phyloP scores from a whole-genome alignment of 2,113 vertebrate species.

The Leptobrachium ailaonicum region DNA sequence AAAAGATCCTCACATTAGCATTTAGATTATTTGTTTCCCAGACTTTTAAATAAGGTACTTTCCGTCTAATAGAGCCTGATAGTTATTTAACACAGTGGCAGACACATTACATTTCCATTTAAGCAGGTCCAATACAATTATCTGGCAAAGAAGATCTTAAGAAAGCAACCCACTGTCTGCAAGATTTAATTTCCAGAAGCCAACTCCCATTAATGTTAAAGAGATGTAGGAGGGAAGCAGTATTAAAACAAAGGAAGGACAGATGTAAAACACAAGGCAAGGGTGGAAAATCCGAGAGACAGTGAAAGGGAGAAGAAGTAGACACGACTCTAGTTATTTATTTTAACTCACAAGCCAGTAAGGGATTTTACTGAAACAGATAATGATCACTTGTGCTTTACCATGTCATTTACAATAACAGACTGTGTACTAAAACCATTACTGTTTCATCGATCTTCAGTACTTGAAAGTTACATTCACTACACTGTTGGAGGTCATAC shows the following conservation, averaged over 20 bases:
- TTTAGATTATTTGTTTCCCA: constrained; percentile 66
- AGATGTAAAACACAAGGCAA: not conserved
- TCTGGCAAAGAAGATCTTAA: constrained; percentile 51
- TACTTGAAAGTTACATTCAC: no score
- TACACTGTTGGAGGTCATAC: no score
- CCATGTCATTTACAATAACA: no score
- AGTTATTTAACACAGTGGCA: constrained; percentile 70
- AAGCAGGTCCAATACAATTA: constrained; percentile 65
- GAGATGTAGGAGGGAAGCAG: not conserved
- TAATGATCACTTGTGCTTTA: no score
- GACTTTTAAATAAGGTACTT: constrained; percentile 61
- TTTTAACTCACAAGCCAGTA: no score
- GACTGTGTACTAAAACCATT: no score
- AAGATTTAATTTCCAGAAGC: constrained; percentile 47
- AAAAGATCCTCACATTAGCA: constrained; percentile 64
- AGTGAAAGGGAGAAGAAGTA: not conserved
- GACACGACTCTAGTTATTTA: not conserved
- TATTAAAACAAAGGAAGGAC: not conserved
- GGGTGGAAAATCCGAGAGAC: not conserved
- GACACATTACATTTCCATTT: constrained; percentile 75
- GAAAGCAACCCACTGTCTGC: constrained; percentile 48
- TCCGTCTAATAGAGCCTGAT: constrained; percentile 68
- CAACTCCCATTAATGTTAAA: constrained; percentile 11
- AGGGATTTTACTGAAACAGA: no score
- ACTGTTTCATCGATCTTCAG: no score